Evolutionary conservation across 2,797 vertebrate species (phyloP).

Genomic region (Rhadinocentrus ornatus): DNA sequence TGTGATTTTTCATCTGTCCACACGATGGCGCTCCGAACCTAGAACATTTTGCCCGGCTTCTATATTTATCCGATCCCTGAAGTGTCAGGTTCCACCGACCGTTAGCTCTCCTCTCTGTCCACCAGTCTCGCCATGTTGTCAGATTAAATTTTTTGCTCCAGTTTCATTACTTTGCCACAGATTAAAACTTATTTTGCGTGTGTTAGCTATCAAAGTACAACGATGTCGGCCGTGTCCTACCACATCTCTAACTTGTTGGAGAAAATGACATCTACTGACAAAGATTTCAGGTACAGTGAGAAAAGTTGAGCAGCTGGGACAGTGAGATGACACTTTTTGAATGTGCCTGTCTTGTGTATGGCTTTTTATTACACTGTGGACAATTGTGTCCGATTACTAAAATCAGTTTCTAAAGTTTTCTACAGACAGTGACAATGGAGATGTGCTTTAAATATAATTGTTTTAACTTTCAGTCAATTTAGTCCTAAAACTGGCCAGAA

Average conservation of each 20-base stretch:
- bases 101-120: constrained; percentile 27
- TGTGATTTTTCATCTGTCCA: constrained; percentile 29
- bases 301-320: constrained; percentile 23
- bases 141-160: constrained; percentile 47
- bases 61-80: constrained; percentile 80
- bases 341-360: constrained; percentile 1
- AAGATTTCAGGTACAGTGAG: constrained; percentile 92
- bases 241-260: constrained; percentile 95
- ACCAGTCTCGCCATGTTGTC: constrained; percentile 71
- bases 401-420: background rate
- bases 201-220: constrained; percentile 30
- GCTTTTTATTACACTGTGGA: constrained; percentile 5
- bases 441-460: background rate
- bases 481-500: background rate
- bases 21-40: constrained; percentile 37
- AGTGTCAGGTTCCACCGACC: constrained; percentile 74
- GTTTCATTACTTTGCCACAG: constrained; percentile 8
- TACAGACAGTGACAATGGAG: background rate
- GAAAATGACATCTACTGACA: constrained; percentile 97
- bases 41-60: constrained; percentile 20
- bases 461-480: background rate
- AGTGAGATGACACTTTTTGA: constrained; percentile 54
- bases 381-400: background rate
- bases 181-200: background rate
- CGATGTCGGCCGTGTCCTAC: constrained; percentile 90